Percentiles rank a stretch among this genome's conserved stretches.
Conservation (phyloP, 2,797 vertebrate genomes). For the Gymnoscopelus microlampas region DNA sequence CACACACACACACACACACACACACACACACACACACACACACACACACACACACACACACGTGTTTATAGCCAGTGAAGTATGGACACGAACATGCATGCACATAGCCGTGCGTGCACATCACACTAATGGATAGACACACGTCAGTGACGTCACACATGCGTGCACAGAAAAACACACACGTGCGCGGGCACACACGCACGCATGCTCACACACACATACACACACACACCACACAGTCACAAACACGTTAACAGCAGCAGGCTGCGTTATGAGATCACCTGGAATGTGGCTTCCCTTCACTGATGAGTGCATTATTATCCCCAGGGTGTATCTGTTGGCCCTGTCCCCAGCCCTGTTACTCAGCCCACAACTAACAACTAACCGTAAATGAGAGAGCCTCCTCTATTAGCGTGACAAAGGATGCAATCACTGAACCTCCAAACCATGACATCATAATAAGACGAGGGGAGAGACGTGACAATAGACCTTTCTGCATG, state of each 20-base stretch:
- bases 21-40: slow-evolving; percentile 2
- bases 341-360: slow-evolving; percentile 42
- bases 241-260: neutral
- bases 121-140: too few species aligned
- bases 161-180: neutral
- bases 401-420: slow-evolving; percentile 49
- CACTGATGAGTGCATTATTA: neutral
- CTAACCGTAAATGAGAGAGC: slow-evolving; percentile 44
- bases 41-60: slow-evolving; percentile 33
- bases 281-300: slow-evolving; percentile 15
- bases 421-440: slow-evolving; percentile 45
- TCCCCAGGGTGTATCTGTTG: slow-evolving; percentile 28
- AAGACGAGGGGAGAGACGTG: slow-evolving; percentile 36
- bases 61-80: too few species aligned
- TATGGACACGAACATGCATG: too few species aligned
- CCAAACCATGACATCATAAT: slow-evolving; percentile 29
- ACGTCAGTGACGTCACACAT: neutral
- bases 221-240: neutral
- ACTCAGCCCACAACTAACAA: slow-evolving; percentile 36
- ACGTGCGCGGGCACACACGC: neutral
- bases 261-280: slow-evolving; percentile 46
- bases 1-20: neutral
- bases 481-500: slow-evolving; percentile 46
- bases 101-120: too few species aligned
- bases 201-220: neutral